Conservation (phyloP, 2,888 invertebrate genomes). For the Dasysyrphus tricinctus region DNA sequence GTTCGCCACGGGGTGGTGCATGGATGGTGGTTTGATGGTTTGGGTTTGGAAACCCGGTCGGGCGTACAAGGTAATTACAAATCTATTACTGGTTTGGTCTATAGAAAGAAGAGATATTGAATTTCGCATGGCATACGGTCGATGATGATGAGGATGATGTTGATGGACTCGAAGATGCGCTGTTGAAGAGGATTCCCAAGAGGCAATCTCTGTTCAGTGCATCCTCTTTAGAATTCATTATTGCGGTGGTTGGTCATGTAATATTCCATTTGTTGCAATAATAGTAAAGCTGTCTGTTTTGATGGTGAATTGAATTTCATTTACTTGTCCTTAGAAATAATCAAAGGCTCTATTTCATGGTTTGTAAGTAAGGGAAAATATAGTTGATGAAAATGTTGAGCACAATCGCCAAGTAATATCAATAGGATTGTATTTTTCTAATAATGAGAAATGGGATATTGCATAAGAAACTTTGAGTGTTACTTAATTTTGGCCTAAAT, state of each 20-base stretch:
- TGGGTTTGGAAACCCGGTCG: slow-evolving; percentile 60
- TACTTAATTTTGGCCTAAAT: no score
- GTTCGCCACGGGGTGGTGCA: slow-evolving; percentile 60
- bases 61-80: slow-evolving; percentile 75
- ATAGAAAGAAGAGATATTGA: slow-evolving; percentile 58
- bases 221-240: slow-evolving; percentile 64
- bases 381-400: no score
- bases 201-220: slow-evolving; percentile 52
- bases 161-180: slow-evolving; percentile 59
- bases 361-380: neutral
- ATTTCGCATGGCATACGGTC: slow-evolving; percentile 74
- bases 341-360: slow-evolving; percentile 13
- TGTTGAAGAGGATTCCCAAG: slow-evolving; percentile 68
- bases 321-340: slow-evolving; percentile 23
- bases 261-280: slow-evolving; percentile 66
- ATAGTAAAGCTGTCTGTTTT: slow-evolving; percentile 32
- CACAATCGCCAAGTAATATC: neutral
- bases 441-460: neutral
- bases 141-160: slow-evolving; percentile 45
- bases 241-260: slow-evolving; percentile 56
- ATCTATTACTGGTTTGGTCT: slow-evolving; percentile 68
- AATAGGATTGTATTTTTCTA: neutral
- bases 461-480: no score
- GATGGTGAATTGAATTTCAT: slow-evolving; percentile 49
- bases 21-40: slow-evolving; percentile 21